Evolutionary conservation across 1,140 invertebrate species (phyloP).

Genomic region (Pogonus chalceus): DNA sequence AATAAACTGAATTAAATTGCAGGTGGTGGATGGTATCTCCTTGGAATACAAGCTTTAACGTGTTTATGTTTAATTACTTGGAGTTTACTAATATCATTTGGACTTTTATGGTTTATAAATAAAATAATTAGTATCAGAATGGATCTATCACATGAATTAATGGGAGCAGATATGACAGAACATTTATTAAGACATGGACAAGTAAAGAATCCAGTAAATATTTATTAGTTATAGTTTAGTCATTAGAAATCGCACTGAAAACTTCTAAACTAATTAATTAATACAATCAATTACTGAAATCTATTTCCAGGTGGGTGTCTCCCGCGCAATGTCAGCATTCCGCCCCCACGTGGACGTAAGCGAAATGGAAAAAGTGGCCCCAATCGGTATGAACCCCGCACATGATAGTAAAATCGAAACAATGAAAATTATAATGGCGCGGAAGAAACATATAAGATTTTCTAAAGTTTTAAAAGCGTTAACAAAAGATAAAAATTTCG

Average conservation of each 20-base stretch:
- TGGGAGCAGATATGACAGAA: slow-evolving; percentile 81
- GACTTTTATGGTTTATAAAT: slow-evolving; percentile 66
- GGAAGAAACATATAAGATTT: slow-evolving; percentile 21
- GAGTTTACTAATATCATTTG: slow-evolving; percentile 58
- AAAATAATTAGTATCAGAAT: slow-evolving; percentile 73
- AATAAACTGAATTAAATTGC: slow-evolving; percentile 18
- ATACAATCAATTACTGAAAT: neutral
- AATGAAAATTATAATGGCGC: slow-evolving; percentile 22
- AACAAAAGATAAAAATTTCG: slow-evolving; percentile 29
- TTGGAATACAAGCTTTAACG: slow-evolving; percentile 68
- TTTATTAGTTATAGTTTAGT: neutral
- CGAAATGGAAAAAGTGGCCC: slow-evolving; percentile 32
- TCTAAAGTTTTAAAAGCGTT: slow-evolving; percentile 26
- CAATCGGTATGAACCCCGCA: slow-evolving; percentile 49
- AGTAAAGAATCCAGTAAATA: slow-evolving; percentile 26
- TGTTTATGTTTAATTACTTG: slow-evolving; percentile 59
- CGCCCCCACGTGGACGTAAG: slow-evolving; percentile 37
- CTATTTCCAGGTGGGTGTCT: slow-evolving; percentile 44
- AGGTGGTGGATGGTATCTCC: slow-evolving; percentile 79
- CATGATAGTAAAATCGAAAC: slow-evolving; percentile 29
- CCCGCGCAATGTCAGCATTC: slow-evolving; percentile 48
- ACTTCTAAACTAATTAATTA: neutral
- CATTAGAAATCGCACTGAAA: neutral
- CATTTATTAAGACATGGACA: slow-evolving; percentile 60
- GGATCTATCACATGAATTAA: slow-evolving; percentile 69